Percentiles rank a stretch among this genome's conserved stretches.
These are phyloP conservation scores for Hirudinaria manillensis DNA, from an alignment of 2,888 invertebrate genomes.

Conservation along the genomic window DNA sequence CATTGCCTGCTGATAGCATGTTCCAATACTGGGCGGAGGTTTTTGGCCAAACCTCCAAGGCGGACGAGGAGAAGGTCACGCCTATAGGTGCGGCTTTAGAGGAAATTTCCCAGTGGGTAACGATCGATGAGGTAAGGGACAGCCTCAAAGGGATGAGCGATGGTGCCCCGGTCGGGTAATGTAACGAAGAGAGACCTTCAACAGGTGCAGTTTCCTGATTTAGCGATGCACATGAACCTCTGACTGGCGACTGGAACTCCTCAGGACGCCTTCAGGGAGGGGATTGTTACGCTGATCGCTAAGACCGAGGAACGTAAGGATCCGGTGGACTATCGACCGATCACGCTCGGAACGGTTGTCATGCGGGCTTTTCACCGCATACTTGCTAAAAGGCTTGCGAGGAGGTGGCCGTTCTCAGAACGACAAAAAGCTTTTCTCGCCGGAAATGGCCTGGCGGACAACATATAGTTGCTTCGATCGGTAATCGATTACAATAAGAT, in stretches of 20 bases:
- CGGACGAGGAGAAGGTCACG: too few species aligned
- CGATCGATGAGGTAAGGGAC: not conserved
- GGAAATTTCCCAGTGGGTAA: not conserved
- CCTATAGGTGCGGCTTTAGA: too few species aligned
- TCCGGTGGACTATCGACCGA: not conserved
- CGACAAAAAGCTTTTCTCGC: not conserved
- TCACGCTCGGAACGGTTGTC: not conserved
- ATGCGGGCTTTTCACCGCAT: not conserved
- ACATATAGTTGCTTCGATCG: not conserved
- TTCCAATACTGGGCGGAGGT: too few species aligned
- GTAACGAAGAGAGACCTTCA: not conserved
- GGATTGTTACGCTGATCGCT: not conserved
- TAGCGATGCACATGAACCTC: not conserved
- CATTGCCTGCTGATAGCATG: too few species aligned
- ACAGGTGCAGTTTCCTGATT: not conserved
- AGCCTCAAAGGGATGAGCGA: slow-evolving; percentile 46
- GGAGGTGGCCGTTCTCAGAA: not conserved
- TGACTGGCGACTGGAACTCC: not conserved
- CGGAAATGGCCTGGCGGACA: slow-evolving; percentile 1
- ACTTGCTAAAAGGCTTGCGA: not conserved
- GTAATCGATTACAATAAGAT: not conserved
- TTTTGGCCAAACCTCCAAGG: too few species aligned
- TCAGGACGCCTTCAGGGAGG: not conserved
- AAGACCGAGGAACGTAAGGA: not conserved
- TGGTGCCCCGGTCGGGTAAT: not conserved